A percentile compares a stretch with the other conserved stretches of the same genome.
Evolutionary conservation across 2,113 vertebrate genomes (phyloP).

Genomic region (Probosciger aterrimus): DNA sequence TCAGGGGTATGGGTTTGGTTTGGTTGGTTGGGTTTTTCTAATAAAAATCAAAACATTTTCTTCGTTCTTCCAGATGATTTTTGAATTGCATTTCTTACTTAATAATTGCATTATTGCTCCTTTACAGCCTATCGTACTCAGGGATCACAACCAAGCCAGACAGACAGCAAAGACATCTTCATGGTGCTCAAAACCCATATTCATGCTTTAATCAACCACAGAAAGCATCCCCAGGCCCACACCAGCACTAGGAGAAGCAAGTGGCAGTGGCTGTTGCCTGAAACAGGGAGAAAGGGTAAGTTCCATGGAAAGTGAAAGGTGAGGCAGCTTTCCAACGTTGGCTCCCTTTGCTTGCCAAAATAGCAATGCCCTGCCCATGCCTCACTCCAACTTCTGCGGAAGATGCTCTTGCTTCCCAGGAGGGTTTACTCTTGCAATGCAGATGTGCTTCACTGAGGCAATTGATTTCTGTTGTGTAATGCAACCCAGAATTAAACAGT

Average conservation of each 20-base stretch:
- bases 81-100: neutral
- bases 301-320: constrained; percentile 54
- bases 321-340: constrained; percentile 50
- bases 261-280: neutral
- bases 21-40: neutral
- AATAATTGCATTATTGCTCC: neutral
- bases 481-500: constrained; percentile 40
- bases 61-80: neutral
- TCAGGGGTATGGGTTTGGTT: neutral
- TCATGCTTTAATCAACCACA: neutral
- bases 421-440: constrained; percentile 32
- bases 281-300: constrained; percentile 26
- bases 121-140: neutral
- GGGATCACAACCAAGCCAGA: neutral
- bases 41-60: neutral
- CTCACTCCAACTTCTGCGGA: neutral
- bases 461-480: neutral
- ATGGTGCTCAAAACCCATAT: neutral
- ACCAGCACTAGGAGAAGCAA: neutral
- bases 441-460: constrained; percentile 19
- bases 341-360: constrained; percentile 29
- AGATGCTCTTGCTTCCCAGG: constrained; percentile 28
- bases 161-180: neutral
- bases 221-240: neutral
- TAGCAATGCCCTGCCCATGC: constrained; percentile 7